Evolutionary conservation across 2,113 vertebrate genomes (phyloP).

Genomic region (Scomber colias): DNA sequence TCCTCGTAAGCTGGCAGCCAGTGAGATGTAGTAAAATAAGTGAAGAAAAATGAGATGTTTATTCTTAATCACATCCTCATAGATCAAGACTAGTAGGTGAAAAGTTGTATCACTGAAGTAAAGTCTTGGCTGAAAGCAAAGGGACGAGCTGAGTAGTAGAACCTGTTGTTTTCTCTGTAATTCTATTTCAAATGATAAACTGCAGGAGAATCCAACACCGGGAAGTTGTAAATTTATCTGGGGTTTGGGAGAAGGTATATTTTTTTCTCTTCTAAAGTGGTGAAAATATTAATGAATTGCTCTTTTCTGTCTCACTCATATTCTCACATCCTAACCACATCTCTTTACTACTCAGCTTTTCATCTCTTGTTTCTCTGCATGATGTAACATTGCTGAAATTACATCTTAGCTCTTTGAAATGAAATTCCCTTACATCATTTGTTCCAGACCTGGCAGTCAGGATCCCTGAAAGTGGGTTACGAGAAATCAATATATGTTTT

Average conservation of each 20-base stretch:
- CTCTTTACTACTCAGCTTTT: neutral
- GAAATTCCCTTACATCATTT: neutral
- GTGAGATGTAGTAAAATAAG: conserved; percentile 1
- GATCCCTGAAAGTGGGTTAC: neutral
- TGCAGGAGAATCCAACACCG: conserved; percentile 16
- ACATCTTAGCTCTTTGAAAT: conserved; percentile 16
- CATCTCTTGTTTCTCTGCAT: conserved; percentile 2
- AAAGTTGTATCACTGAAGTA: conserved; percentile 54
- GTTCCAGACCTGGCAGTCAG: conserved; percentile 10
- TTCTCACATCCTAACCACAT: neutral
- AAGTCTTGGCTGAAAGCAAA: conserved; percentile 39
- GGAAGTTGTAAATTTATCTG: conserved; percentile 29
- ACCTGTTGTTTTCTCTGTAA: conserved; percentile 21
- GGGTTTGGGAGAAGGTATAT: neutral
- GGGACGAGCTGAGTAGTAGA: conserved; percentile 1
- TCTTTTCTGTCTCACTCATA: conserved; percentile 25
- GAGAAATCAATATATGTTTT: neutral
- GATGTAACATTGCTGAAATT: neutral
- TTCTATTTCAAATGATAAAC: conserved; percentile 25
- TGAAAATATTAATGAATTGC: conserved; percentile 25
- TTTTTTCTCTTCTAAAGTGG: neutral
- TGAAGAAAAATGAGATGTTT: conserved; percentile 23
- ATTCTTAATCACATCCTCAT: conserved; percentile 11
- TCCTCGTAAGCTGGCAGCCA: conserved; percentile 63
- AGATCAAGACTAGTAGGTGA: conserved; percentile 59